phyloP scores from a whole-genome alignment of 2,113 vertebrate genomes.

The Orientallactaga bullata region DNA sequence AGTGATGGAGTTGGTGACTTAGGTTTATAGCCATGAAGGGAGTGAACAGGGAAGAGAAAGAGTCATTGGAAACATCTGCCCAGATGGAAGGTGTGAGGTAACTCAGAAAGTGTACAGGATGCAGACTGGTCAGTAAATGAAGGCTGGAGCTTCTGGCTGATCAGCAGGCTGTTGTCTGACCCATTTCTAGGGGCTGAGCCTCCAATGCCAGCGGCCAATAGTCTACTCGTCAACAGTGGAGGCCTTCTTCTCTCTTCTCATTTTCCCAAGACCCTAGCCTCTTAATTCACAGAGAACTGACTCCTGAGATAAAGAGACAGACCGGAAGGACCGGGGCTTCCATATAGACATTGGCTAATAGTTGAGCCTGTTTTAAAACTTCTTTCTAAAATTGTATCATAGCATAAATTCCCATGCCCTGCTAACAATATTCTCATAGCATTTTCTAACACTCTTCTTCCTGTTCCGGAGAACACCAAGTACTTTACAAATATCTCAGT shows the following conservation, averaged over 20 bases:
- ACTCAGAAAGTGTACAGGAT: not conserved
- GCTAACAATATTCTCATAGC: not conserved
- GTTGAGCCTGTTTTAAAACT: no score
- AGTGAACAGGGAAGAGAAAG: not conserved
- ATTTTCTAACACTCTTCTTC: conserved; percentile 57
- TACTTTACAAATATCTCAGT: conserved; percentile 67
- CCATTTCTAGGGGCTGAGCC: not conserved
- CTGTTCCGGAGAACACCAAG: conserved; percentile 41
- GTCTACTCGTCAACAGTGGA: not conserved
- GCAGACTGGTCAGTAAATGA: not conserved
- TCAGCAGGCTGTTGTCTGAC: not conserved
- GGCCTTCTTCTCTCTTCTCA: not conserved
- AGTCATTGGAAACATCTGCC: not conserved
- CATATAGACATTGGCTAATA: no score
- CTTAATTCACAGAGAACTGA: not conserved
- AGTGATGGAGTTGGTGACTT: not conserved
- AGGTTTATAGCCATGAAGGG: not conserved
- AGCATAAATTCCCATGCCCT: not conserved
- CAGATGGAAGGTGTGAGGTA: not conserved
- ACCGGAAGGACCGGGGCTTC: no score
- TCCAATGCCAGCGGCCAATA: not conserved
- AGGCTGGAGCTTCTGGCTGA: not conserved
- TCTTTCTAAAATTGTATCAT: conserved; percentile 39
- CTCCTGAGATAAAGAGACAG: not conserved
- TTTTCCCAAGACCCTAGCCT: not conserved